These are phyloP conservation scores for Myopa testacea DNA, from an alignment of 2,888 invertebrate genomes.

Conservation along the genomic window DNA sequence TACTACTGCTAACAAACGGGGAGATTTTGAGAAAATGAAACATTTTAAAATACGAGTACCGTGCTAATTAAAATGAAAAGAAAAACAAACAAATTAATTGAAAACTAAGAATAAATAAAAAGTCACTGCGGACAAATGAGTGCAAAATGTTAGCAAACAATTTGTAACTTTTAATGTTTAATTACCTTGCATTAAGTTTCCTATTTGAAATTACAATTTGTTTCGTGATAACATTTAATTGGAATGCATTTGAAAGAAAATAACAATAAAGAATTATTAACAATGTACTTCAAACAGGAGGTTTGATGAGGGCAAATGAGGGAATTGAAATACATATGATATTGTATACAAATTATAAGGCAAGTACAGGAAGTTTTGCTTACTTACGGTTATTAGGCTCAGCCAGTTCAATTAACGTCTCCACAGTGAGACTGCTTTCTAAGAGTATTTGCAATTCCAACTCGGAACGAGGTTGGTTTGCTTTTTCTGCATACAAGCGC, in stretches of 20 bases:
- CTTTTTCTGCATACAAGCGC: slow-evolving; percentile 76
- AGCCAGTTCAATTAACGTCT: slow-evolving; percentile 79
- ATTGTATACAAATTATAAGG: not conserved
- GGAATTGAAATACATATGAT: not conserved
- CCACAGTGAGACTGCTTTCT: slow-evolving; percentile 80
- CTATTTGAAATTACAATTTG: slow-evolving; percentile 60
- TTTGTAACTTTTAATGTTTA: slow-evolving; percentile 50
- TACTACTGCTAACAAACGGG: not conserved
- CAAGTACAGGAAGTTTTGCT: not conserved
- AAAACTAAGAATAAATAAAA: not conserved
- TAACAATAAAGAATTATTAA: slow-evolving; percentile 40
- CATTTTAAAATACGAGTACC: not conserved
- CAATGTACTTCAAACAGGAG: slow-evolving; percentile 2
- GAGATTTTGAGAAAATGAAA: not conserved
- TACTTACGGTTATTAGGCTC: slow-evolving; percentile 83
- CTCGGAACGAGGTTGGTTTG: slow-evolving; percentile 74
- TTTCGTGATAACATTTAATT: slow-evolving; percentile 34
- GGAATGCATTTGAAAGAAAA: slow-evolving; percentile 41
- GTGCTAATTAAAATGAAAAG: not conserved
- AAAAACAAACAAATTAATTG: not conserved
- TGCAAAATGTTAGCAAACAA: slow-evolving; percentile 29
- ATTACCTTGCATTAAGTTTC: slow-evolving; percentile 74
- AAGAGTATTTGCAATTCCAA: slow-evolving; percentile 78
- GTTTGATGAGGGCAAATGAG: slow-evolving; percentile 43
- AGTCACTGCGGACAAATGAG: not conserved